Conservation (phyloP, 2,888 invertebrate genomes). For the Nomada fucata region DNA sequence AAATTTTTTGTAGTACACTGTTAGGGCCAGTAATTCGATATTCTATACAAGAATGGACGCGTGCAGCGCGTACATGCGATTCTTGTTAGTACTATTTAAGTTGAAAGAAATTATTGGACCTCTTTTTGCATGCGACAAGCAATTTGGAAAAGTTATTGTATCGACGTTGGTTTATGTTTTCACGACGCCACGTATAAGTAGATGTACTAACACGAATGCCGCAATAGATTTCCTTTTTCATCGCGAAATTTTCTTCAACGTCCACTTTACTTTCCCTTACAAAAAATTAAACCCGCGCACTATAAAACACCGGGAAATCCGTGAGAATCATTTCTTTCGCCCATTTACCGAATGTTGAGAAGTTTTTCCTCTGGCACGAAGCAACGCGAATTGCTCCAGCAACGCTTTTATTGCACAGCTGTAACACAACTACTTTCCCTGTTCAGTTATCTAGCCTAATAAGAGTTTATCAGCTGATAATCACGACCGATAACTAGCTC, state of each 20-base stretch:
- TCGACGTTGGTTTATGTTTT: neutral
- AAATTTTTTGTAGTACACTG: slow-evolving; percentile 10
- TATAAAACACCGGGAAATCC: too few relatives aligned
- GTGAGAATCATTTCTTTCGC: too few relatives aligned
- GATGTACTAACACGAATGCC: too few relatives aligned
- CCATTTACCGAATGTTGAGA: too few relatives aligned
- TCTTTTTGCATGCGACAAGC: neutral
- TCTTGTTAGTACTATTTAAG: neutral
- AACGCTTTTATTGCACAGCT: neutral
- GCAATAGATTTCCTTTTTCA: neutral
- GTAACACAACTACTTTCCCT: neutral
- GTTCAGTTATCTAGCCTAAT: slow-evolving; percentile 18
- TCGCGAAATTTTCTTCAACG: neutral
- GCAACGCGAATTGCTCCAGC: neutral
- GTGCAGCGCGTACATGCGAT: neutral
- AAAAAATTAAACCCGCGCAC: too few relatives aligned
- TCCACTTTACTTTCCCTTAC: neutral
- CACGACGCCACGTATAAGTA: neutral
- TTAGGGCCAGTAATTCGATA: slow-evolving; percentile 15
- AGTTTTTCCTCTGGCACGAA: neutral
- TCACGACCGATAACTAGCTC: slow-evolving; percentile 3
- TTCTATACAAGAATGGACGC: neutral
- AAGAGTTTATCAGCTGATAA: slow-evolving; percentile 25
- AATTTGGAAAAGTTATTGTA: neutral
- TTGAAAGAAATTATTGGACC: neutral